Evolutionary conservation across 2,113 vertebrate species (phyloP), one percentile per base, ranked within the genome.

Genomic region (Redunca redunca): DNA sequence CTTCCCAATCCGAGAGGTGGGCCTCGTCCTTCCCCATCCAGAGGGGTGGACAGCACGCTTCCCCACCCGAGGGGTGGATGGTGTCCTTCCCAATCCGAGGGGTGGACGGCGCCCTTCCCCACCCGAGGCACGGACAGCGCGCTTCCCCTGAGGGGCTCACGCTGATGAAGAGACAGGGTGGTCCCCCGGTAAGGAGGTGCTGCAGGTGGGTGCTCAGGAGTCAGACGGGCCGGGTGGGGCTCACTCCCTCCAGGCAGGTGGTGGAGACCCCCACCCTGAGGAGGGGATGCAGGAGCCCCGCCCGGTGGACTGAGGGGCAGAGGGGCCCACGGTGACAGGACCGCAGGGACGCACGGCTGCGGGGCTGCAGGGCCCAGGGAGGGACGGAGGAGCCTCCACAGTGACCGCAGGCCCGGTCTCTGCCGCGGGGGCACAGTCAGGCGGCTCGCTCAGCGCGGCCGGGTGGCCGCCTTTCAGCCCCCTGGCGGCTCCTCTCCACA

Each of bases 101-200:
- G 57, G 14, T 60, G 11, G 58, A 10, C 0, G 28, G 26, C 2
- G 2, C 1, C 1, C 58, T 60, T 60, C 58, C 1, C 28, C 58
- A 28, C 2, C 62, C 14, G 1, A 16, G 60, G 60, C 1, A 0
- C n/a, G 33, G 15, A 4, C 7, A 0, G 33, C 0, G 1, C 0
- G 0, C 33, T 12, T 2, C 14, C 86, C 30, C 13, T 2, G 13
- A 53, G 86, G 46, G 21, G 5, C 21, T 36, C 46, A 36, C 1
- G 3, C 33, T 36, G 60, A 11, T 36, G 48, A 48, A 28, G 23
- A 52, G 4, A 17, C 7, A 26, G 2, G 14, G 36, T 7, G 0
- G 52, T 17, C n/a, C 4, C 30, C 1, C 0, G 1, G n/a, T 14
- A 2, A 48, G 60, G 33, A 2, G 21, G 3, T 1, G 33, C 33